phyloP scores from a whole-genome alignment of 2,113 vertebrate genomes.

The Heterotilapia buettikoferi region DNA sequence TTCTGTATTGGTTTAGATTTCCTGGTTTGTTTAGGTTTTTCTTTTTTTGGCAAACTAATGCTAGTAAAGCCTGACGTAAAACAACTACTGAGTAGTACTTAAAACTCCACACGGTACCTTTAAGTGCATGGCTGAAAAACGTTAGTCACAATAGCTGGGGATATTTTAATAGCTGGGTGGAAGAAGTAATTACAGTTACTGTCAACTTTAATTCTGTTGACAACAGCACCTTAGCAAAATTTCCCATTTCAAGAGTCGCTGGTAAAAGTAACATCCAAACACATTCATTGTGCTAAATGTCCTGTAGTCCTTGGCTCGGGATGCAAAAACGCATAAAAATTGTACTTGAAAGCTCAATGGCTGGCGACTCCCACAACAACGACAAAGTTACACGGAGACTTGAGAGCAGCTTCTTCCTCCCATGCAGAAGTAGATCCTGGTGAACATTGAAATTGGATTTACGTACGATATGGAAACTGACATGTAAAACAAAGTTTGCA shows the following conservation, averaged over 20 bases:
- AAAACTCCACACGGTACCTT: not conserved
- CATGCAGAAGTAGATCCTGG: not conserved
- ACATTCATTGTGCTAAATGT: not conserved
- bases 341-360: not conserved
- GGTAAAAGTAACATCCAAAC: not conserved
- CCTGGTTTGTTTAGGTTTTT: not conserved
- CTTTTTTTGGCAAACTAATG: not conserved
- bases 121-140: not conserved
- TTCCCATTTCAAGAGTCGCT: not conserved
- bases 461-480: not conserved
- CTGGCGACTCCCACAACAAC: not conserved
- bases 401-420: not conserved
- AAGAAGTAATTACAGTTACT: not conserved
- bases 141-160: not conserved
- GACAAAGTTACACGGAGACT: not conserved
- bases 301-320: not conserved
- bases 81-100: not conserved
- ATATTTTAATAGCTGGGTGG: not conserved
- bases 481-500: not conserved
- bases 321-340: not conserved
- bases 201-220: not conserved
- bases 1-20: not conserved
- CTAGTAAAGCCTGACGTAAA: not conserved
- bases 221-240: not conserved
- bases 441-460: not conserved